Evolutionary conservation across 2,888 invertebrate genomes (phyloP).

Genomic region (Dugesia japonica): DNA sequence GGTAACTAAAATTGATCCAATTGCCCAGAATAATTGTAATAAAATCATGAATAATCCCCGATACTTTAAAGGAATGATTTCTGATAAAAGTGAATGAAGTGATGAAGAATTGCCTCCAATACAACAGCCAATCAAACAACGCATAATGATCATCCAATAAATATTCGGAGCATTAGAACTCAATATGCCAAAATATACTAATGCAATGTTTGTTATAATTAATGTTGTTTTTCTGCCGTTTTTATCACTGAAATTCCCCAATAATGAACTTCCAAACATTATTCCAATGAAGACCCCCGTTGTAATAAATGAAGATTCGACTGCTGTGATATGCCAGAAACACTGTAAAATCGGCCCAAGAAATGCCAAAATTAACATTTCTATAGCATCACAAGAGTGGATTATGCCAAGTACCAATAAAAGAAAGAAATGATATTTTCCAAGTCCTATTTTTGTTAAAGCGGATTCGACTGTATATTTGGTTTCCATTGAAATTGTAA

Average conservation of each 20-base stretch:
- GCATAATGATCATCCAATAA: neutral
- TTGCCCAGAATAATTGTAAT: neutral
- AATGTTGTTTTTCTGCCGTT: neutral
- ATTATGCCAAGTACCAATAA: neutral
- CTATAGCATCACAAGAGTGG: neutral
- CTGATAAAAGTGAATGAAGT: neutral
- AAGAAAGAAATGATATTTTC: neutral
- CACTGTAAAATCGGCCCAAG: neutral
- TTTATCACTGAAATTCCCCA: conserved; percentile 9
- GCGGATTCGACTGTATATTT: neutral
- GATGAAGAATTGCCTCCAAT: neutral
- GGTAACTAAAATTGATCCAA: neutral
- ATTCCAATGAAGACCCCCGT: conserved; percentile 1
- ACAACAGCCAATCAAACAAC: neutral
- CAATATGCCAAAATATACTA: neutral
- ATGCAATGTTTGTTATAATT: neutral
- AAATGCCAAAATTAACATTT: conserved; percentile 8
- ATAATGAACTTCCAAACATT: neutral
- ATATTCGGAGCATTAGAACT: neutral
- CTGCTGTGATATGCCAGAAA: neutral
- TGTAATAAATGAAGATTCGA: neutral
- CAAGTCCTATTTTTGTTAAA: neutral
- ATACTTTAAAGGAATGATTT: neutral
- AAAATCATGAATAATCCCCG: neutral
- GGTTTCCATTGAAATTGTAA: neutral